Evolutionary conservation across 1,140 invertebrate genomes (phyloP).

Genomic region (Heliconius congener): DNA sequence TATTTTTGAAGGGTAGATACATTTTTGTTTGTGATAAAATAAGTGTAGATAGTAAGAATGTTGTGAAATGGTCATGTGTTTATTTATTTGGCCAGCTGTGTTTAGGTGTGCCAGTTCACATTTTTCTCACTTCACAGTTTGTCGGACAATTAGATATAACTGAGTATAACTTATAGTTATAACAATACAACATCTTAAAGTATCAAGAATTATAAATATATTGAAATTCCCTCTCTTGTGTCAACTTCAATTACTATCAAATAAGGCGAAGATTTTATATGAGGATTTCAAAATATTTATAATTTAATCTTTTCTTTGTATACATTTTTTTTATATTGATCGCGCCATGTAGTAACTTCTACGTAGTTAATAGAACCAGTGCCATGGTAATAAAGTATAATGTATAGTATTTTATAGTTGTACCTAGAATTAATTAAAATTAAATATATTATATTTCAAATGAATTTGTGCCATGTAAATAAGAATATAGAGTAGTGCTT

Average conservation of each 20-base stretch:
- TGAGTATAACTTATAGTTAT: background rate
- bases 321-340: no score
- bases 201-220: background rate
- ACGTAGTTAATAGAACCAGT: slow-evolving; percentile 49
- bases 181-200: background rate
- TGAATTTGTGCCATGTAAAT: slow-evolving; percentile 65
- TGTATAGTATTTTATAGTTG: slow-evolving; percentile 37
- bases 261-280: background rate
- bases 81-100: background rate
- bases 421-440: background rate
- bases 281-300: background rate
- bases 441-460: slow-evolving; percentile 11
- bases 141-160: background rate
- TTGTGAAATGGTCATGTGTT: slow-evolving; percentile 1
- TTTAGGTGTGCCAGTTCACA: background rate
- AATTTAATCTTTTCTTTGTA: background rate
- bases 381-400: slow-evolving; percentile 60
- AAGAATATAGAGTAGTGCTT: slow-evolving; percentile 40
- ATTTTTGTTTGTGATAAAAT: slow-evolving; percentile 17
- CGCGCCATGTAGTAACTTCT: slow-evolving; percentile 13
- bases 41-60: background rate
- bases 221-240: no score
- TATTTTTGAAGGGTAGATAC: background rate
- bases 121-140: background rate
- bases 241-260: background rate